These are phyloP conservation scores for Circaetus gallicus DNA, from an alignment of 2,113 vertebrate genomes.

Conservation along the genomic window DNA sequence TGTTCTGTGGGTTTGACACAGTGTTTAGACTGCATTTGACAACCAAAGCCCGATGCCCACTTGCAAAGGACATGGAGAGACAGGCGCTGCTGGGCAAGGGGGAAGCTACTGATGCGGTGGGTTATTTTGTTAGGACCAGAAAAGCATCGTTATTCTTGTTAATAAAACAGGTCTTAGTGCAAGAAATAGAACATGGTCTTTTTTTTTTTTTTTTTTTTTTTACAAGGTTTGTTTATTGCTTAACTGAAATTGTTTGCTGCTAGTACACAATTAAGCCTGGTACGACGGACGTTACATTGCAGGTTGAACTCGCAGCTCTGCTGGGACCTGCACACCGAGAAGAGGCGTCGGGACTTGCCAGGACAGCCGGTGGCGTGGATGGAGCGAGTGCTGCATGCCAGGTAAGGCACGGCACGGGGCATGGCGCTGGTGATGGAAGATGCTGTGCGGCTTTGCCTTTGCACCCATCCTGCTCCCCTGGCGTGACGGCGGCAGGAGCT, in stretches of 20 bases:
- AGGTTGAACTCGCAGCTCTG: neutral
- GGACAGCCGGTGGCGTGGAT: fast-evolving
- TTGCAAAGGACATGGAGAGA: neutral
- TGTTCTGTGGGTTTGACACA: neutral
- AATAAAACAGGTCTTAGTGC: conserved; percentile 53
- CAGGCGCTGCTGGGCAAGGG: neutral
- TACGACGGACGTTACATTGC: fast-evolving
- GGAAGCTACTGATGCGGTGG: conserved; percentile 6
- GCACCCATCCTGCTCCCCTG: neutral
- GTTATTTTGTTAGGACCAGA: neutral
- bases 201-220: neutral
- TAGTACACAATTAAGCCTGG: neutral
- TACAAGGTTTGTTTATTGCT: conserved; percentile 70
- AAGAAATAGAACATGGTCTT: conserved; percentile 37
- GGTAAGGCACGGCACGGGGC: neutral
- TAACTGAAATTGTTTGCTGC: conserved; percentile 44
- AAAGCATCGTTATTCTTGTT: neutral
- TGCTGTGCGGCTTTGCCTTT: neutral
- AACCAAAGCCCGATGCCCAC: neutral
- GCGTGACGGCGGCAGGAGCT: neutral
- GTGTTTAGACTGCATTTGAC: neutral
- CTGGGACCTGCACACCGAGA: neutral
- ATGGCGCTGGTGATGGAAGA: neutral
- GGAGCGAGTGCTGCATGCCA: neutral
- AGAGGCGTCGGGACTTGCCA: neutral